A percentile compares a stretch with the other conserved stretches of the same genome.
These are phyloP conservation scores for Choloepus hoffmanni DNA, from an alignment of 2,113 vertebrate species.

Conservation along the genomic window DNA sequence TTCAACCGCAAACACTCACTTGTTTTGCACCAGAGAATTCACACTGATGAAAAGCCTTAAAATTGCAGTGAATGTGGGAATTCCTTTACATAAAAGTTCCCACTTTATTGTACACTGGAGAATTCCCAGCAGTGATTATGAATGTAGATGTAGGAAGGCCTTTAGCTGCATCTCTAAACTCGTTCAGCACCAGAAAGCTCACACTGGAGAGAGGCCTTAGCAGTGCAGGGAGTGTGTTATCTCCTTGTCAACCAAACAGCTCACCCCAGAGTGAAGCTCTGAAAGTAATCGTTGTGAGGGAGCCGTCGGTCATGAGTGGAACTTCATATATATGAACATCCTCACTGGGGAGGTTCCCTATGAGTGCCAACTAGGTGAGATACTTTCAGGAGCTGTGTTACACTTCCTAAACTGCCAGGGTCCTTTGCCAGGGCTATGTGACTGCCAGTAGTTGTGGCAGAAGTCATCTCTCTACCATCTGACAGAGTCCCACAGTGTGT, in stretches of 20 bases:
- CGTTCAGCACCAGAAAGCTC: constrained; percentile 35
- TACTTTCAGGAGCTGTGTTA: neutral
- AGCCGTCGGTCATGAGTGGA: neutral
- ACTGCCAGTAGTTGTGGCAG: neutral
- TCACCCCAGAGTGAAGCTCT: neutral
- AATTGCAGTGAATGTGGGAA: neutral
- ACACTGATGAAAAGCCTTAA: neutral
- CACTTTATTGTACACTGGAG: neutral
- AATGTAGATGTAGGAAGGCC: neutral
- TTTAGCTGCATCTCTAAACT: constrained; percentile 45
- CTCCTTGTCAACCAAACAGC: neutral
- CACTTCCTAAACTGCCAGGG: neutral
- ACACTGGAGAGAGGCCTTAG: neutral
- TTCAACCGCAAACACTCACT: neutral
- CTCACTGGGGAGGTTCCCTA: neutral
- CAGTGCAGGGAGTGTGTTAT: neutral
- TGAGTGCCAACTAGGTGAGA: neutral
- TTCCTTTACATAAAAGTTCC: neutral
- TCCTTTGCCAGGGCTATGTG: neutral
- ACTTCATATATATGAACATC: neutral
- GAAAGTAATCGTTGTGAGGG: neutral
- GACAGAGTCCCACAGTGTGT: neutral
- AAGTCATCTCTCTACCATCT: neutral
- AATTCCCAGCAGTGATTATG: neutral
- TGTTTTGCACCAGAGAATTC: constrained; percentile 27